Evolutionary conservation across 1,140 invertebrate species (phyloP), one percentile per base, ranked within the genome.

Genomic region (Drosophila carrolli): DNA sequence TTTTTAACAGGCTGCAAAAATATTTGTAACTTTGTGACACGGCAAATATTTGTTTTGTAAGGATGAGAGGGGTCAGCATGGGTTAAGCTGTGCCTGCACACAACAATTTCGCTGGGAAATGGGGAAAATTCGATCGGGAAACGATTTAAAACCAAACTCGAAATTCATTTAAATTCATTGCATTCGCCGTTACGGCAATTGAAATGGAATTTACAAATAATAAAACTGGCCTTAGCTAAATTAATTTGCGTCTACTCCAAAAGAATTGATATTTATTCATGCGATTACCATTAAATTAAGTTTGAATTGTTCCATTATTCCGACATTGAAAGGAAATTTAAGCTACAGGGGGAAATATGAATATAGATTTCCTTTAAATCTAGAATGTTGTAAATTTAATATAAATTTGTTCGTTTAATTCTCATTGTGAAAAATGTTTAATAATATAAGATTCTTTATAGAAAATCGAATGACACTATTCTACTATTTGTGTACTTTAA

Each of bases 41-140:
- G 51, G 14, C 44, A 71, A 71, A 71, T 72, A 71, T 71, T 72
- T 58, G 13, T 8, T 23, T 29, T 13, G n/a, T 6, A 41, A 41
- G 27, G 16, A 5, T 13, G 19, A 32, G 9, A 1, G 10, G 23
- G 9, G n/a, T 14, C 23, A 11, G n/a, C 37, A 37, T 14, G 32
- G 43, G 14, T 58, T 19, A 47, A 47, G 32, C 10, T 23, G 23
- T 23, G 4, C 23, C 23, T 4, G 23, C 23, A 10, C 38, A 19
- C 29, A 37, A 13, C 13, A 13, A 38, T 65, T 35, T 63, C 16
- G n/a, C 29, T 29, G 41, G 44, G 10, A 29, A 51, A 51, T 51
- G 19, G 11, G 27, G 9, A 51, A 40, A 61, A 47, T 63, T 27
- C 19, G 29, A 43, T 44, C 13, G 40, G 29, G 27, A 23, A 43